Conservation (phyloP, 2,888 invertebrate species). For the Parnassius smintheus region DNA sequence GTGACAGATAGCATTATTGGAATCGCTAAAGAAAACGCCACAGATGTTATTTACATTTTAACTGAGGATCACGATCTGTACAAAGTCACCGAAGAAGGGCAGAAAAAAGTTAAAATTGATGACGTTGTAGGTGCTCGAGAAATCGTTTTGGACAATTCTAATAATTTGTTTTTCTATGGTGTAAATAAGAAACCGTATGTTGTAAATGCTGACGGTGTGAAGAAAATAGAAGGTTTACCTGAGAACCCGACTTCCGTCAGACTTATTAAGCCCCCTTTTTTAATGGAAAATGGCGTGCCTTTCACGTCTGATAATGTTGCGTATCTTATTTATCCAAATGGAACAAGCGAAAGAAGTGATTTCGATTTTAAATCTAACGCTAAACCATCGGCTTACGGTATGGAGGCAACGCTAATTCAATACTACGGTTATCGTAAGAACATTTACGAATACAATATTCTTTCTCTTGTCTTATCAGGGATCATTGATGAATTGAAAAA, state of each 20-base stretch:
- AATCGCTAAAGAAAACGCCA: conserved; percentile 47
- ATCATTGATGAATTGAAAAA: conserved; percentile 2
- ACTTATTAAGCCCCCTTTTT: conserved; percentile 51
- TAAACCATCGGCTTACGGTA: conserved; percentile 50
- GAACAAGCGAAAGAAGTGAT: conserved; percentile 38
- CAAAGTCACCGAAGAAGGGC: conserved; percentile 27
- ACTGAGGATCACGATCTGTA: conserved; percentile 28
- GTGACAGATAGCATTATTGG: conserved; percentile 49
- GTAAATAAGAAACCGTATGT: conserved; percentile 48
- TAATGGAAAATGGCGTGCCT: conserved; percentile 44
- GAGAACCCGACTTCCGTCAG: conserved; percentile 37
- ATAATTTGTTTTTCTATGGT: conserved; percentile 56
- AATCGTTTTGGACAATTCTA: conserved; percentile 31
- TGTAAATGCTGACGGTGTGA: conserved; percentile 39
- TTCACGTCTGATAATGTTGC: conserved; percentile 43
- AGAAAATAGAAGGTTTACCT: conserved; percentile 53
- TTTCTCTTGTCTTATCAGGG: conserved; percentile 30
- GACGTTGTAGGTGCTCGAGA: conserved; percentile 22
- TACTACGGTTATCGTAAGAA: conserved; percentile 59
- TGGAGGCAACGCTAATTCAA: conserved; percentile 52
- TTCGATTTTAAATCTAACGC: conserved; percentile 18
- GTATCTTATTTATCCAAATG: conserved; percentile 49
- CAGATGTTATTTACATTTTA: conserved; percentile 29
- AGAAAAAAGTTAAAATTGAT: conserved; percentile 20
- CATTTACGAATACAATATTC: conserved; percentile 59